Evolutionary conservation across 2,113 vertebrate genomes (phyloP), one percentile per base, ranked within the genome.

Genomic region (Regulus satrapa): DNA sequence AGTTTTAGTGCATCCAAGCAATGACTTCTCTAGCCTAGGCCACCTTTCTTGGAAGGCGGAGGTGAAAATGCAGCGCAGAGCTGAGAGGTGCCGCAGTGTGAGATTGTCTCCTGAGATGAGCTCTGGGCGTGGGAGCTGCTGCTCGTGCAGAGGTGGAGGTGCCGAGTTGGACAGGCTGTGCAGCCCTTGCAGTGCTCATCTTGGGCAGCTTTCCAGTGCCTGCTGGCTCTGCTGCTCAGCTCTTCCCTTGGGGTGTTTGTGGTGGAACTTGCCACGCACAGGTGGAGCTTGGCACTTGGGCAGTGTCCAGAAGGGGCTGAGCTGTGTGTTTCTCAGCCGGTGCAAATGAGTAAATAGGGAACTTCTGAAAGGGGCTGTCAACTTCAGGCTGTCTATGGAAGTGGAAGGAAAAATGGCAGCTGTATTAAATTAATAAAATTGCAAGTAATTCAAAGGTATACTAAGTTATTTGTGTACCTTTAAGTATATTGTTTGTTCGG

Each of bases 1-100:
- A 38, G 12, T 43, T 45, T 29, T 29, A 23, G 32, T 64, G 28
- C 36, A 58, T 67, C 28, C 9, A 61, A 55, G 24, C 21, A 55
- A 9, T 21, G 12, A 5, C 48, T 91, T 68, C 28, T 51, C 8
- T 34, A 17, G 75, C 41, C 36, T 40, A 19, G 31, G 23, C 73
- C 41, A 79, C 46, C 48, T 76, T 73, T 73, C 72, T 49, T 91
- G 86, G 54, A 84, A 86, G 86, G 67, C 56, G 32, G 36, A 68
- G 36, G 62, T 90, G 21, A 69, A 56, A 79, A 29, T 26, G 18
- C 38, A 46, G 19, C 32, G 74, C 31, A 45, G 56, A 68, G 71
- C 10, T 19, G 68, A 36, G 63, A 40, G 62, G 31, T 0, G 4
- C 20, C 8, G 24, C 9, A 20, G 23, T 11, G 58, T 17, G 17